Percentiles rank a stretch among this genome's conserved stretches.
These are phyloP conservation scores for Jordanella pulchra DNA, from an alignment of 2,797 vertebrate genomes.

Conservation along the genomic window DNA sequence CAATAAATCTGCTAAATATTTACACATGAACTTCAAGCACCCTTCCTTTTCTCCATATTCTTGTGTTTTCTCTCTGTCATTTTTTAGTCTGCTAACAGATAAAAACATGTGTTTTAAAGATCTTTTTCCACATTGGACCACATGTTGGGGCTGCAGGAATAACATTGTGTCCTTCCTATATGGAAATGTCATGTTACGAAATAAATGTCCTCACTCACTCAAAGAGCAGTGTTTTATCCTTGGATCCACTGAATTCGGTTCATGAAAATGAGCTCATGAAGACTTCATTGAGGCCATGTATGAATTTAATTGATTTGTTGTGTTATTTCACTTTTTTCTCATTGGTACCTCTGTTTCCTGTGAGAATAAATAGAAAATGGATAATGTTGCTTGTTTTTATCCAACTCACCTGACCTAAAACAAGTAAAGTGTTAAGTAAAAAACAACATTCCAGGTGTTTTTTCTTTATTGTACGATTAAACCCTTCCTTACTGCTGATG, in stretches of 20 bases:
- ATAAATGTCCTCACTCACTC: constrained; percentile 32
- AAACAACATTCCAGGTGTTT: neutral
- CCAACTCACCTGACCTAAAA: neutral
- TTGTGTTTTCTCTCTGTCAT: constrained; percentile 42
- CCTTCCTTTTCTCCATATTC: constrained; percentile 9
- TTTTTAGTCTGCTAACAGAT: neutral
- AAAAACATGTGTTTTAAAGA: neutral
- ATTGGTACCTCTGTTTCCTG: neutral
- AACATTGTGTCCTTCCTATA: constrained; percentile 40
- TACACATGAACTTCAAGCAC: constrained; percentile 13
- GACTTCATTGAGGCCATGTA: neutral
- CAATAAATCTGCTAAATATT: neutral
- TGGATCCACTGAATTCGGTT: neutral
- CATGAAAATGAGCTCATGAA: constrained; percentile 14
- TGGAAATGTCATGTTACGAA: constrained; percentile 57
- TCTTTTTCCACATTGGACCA: neutral
- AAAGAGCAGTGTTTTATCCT: neutral
- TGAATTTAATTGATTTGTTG: neutral
- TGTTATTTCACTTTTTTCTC: neutral
- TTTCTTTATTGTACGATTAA: neutral
- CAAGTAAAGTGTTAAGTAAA: too few relatives aligned
- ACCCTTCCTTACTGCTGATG: neutral
- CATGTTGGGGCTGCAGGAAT: constrained; percentile 38
- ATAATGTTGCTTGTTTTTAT: neutral
- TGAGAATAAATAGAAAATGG: too few relatives aligned